Percentiles rank a stretch among this genome's conserved stretches.
Evolutionary conservation across 2,888 invertebrate genomes (phyloP).

Genomic region (Silvanus unidentatus): DNA sequence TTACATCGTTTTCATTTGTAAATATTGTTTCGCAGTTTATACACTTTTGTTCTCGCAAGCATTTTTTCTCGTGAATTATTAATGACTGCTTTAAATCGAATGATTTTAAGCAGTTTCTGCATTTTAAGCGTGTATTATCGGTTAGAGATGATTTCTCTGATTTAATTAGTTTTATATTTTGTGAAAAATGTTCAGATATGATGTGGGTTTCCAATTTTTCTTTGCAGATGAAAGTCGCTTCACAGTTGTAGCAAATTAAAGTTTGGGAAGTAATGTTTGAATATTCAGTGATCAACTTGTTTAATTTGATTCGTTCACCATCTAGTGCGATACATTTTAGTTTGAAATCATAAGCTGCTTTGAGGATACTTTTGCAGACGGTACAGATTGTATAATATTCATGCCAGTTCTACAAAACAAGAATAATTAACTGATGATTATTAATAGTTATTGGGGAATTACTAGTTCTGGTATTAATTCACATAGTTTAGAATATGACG

Average conservation of each 20-base stretch:
- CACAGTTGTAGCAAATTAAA: conserved; percentile 8
- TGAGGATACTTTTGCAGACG: neutral
- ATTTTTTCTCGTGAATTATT: conserved; percentile 4
- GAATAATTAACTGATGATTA: neutral
- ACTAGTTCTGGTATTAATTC: conserved; percentile 11
- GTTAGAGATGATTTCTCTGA: conserved; percentile 1
- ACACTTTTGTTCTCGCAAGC: neutral
- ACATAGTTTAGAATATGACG: conserved; percentile 8
- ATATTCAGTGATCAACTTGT: neutral
- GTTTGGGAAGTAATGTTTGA: neutral
- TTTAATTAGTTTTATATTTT: conserved; percentile 1
- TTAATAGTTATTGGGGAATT: neutral
- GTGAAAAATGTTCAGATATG: neutral
- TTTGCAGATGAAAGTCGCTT: conserved; percentile 2
- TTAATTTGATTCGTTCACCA: neutral
- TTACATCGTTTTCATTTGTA: neutral
- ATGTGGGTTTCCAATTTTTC: conserved; percentile 1
- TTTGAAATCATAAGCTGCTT: neutral
- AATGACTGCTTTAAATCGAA: conserved; percentile 11
- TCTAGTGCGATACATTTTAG: conserved; percentile 1
- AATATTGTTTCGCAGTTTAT: neutral
- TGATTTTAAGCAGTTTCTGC: conserved; percentile 8
- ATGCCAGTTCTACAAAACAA: neutral
- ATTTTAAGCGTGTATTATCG: conserved; percentile 1
- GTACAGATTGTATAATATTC: neutral